Evolutionary conservation across 2,888 invertebrate species (phyloP).

Genomic region (Euplexia lucipara): DNA sequence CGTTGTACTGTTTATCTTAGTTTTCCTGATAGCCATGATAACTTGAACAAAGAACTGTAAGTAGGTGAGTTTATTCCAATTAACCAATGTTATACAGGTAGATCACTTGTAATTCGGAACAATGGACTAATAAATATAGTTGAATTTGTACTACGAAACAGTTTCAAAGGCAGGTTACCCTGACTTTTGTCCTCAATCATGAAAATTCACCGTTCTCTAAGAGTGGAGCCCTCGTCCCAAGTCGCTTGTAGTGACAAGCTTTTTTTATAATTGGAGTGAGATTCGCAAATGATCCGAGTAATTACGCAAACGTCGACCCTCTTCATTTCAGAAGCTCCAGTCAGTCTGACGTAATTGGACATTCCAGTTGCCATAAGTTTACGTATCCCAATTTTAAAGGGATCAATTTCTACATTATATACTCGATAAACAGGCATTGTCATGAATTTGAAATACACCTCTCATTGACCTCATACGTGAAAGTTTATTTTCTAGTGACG

Average conservation of each 20-base stretch:
- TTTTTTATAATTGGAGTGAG: conserved; percentile 87
- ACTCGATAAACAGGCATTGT: conserved; percentile 46
- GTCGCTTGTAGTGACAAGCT: conserved; percentile 83
- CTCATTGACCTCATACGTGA: conserved; percentile 8
- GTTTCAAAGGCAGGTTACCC: conserved; percentile 59
- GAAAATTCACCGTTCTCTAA: conserved; percentile 73
- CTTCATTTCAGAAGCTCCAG: conserved; percentile 83
- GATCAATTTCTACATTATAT: conserved; percentile 66
- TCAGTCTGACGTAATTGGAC: conserved; percentile 80
- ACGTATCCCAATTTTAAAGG: conserved; percentile 70
- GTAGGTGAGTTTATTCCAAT: neutral
- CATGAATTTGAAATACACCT: conserved; percentile 35
- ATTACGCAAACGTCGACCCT: conserved; percentile 90
- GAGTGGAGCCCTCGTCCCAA: conserved; percentile 74
- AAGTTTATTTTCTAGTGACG: conserved; percentile 21
- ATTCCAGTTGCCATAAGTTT: conserved; percentile 74
- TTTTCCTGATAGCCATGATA: conserved; percentile 16
- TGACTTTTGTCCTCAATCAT: conserved; percentile 75
- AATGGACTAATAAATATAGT: conserved; percentile 9
- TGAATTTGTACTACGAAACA: conserved; percentile 29
- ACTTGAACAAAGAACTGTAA: neutral
- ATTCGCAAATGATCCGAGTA: conserved; percentile 89
- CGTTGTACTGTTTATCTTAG: conserved; percentile 10
- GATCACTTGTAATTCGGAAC: conserved; percentile 5
- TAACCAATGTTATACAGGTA: neutral